Conservation (phyloP, 1,140 invertebrate species). For the Anoplolepis gracilipes region DNA sequence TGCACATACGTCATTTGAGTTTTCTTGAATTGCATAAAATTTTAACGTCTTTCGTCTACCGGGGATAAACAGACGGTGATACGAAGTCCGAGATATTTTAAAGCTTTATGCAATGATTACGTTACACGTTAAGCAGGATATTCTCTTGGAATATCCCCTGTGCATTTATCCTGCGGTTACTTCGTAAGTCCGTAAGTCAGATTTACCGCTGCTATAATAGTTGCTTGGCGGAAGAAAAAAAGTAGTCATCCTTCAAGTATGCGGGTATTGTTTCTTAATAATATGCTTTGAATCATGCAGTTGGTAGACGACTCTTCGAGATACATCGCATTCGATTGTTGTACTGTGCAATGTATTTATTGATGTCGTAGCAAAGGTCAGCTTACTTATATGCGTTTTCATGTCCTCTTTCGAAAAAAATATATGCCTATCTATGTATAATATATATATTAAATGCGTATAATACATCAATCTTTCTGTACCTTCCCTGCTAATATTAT, state of each 20-base stretch:
- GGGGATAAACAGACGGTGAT: neutral
- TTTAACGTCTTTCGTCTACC: neutral
- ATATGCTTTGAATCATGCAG: constrained; percentile 56
- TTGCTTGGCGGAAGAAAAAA: constrained; percentile 63
- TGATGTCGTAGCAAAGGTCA: constrained; percentile 37
- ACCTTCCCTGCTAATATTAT: neutral
- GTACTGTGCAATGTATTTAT: constrained; percentile 38
- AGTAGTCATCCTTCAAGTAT: constrained; percentile 70
- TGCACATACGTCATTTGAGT: neutral
- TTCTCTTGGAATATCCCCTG: constrained; percentile 56
- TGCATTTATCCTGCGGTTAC: constrained; percentile 62
- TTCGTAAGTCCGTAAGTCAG: constrained; percentile 46
- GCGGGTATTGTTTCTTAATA: constrained; percentile 70
- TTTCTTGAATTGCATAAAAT: constrained; percentile 1
- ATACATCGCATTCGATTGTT: constrained; percentile 54
- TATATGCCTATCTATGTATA: neutral
- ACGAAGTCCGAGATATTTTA: constrained; percentile 39
- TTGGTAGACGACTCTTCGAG: constrained; percentile 36
- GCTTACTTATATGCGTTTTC: constrained; percentile 27
- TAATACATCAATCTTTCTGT: no score
- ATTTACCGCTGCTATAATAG: constrained; percentile 62
- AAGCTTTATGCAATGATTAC: constrained; percentile 42
- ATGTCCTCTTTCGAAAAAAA: neutral
- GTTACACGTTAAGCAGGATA: constrained; percentile 37
- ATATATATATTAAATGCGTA: neutral